Conservation (phyloP, 2,888 invertebrate species). For the Mesodorylaimus sp. region DNA sequence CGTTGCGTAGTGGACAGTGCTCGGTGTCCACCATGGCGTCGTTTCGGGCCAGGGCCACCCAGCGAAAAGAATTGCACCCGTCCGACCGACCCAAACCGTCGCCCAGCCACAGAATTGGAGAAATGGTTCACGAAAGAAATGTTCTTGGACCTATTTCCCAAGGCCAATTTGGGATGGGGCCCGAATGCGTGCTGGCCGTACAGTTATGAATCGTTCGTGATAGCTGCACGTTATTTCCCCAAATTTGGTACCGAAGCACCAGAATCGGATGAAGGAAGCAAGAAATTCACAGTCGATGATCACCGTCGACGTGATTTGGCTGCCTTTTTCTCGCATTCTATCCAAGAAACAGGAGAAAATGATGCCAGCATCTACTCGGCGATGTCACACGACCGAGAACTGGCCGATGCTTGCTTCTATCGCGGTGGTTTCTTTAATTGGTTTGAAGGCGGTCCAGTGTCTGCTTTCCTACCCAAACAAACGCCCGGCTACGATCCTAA, state of each 20-base stretch:
- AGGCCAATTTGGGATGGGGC: slow-evolving; percentile 25
- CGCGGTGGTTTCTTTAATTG: slow-evolving; percentile 27
- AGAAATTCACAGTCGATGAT: slow-evolving; percentile 16
- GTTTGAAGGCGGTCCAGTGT: slow-evolving; percentile 22
- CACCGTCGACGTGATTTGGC: slow-evolving; percentile 22
- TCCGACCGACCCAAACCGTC: not conserved
- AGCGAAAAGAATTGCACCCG: not conserved
- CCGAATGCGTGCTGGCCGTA: slow-evolving; percentile 20
- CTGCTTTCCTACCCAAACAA: slow-evolving; percentile 13
- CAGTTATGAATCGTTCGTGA: slow-evolving; percentile 23
- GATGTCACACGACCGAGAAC: not conserved
- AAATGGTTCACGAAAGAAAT: slow-evolving; percentile 9
- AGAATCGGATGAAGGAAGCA: too few relatives aligned
- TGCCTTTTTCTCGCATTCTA: slow-evolving; percentile 25
- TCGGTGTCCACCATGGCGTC: not conserved
- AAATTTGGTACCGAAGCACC: slow-evolving; percentile 18
- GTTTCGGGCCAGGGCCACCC: not conserved
- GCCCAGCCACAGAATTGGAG: not conserved
- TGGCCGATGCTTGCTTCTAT: not conserved
- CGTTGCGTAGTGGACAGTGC: not conserved
- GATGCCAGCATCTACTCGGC: slow-evolving; percentile 20
- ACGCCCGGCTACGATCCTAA: slow-evolving; percentile 12
- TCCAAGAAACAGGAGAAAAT: slow-evolving; percentile 28
- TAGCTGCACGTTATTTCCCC: slow-evolving; percentile 26
- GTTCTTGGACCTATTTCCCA: slow-evolving; percentile 14